Base-by-base conservation (phyloP, 2,113 vertebrate species). In the Cavia porcellus region DNA sequence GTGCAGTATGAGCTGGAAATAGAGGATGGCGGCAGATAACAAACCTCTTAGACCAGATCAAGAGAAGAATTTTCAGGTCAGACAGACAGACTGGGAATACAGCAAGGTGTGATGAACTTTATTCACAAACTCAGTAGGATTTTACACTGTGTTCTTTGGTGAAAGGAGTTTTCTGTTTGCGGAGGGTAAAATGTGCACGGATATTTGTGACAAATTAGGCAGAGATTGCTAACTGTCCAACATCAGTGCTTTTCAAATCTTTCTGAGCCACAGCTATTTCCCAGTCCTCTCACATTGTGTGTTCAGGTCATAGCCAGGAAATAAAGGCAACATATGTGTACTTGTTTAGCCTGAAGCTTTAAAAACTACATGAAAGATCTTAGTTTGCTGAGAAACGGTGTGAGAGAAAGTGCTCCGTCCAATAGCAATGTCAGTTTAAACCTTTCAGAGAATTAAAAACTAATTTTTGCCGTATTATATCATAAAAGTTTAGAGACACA, bases 1-100 rank as follows among this genome's bases (percentile, higher is more conserved):
- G 15, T 20, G 0, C 2, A 52, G 32, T 28, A 6, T 7, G 22
- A 4, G 2, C 3, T n/a, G 1, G 0, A 20, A 25, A 4, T 22
- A 38, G n/a, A 25, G 22, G 15, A 32, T 30, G 1, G 9, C 5
- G 62, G 35, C 25, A 25, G 1, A 64, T 25, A 88, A 15, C 24
- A 68, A 5, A 6, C 45, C 14, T 72, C 74, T 93, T 45, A 81
- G 22, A 14, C 30, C 4, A 61, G 2, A 1, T 55, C 17, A 28
- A 55, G 61, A 72, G 10, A 1, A 70, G 14, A 4, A 17, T 45
- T 52, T 59, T 75, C 1, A 32, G 3, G 61, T 0, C 0, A 3
- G 68, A 70, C 17, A 70, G 68, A 70, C 8, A 15, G 42, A 47
- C 25, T 28, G 42, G 14, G 30, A 72, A 88, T 77, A 82, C 4